phyloP scores from a whole-genome alignment of 2,888 invertebrate genomes.

The Xestia sexstrigata region DNA sequence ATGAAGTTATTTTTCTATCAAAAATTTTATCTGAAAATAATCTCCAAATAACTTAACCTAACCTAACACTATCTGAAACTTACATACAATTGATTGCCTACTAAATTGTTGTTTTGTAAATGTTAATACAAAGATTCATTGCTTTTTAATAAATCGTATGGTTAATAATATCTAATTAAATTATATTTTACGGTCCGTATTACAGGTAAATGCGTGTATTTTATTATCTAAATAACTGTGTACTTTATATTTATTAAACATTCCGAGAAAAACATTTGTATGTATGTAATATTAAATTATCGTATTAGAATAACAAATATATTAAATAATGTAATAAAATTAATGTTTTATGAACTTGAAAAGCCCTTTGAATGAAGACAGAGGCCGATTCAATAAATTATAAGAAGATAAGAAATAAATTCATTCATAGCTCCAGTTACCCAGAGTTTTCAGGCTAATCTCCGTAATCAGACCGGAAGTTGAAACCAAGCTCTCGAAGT shows the following conservation, averaged over 20 bases:
- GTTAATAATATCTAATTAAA: constrained; percentile 14
- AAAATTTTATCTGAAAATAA: background rate
- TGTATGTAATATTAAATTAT: constrained; percentile 24
- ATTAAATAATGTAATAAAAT: constrained; percentile 1
- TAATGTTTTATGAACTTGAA: constrained; percentile 19
- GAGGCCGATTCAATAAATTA: constrained; percentile 3
- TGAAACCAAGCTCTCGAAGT: background rate
- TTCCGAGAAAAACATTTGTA: constrained; percentile 35
- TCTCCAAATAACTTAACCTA: background rate
- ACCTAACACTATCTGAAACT: background rate
- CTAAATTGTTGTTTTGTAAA: background rate
- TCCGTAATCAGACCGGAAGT: background rate
- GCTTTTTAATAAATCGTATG: background rate
- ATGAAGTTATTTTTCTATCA: background rate
- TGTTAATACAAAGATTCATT: background rate
- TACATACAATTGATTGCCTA: background rate
- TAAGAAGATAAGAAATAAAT: background rate
- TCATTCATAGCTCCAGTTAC: constrained; percentile 5
- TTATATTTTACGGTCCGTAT: constrained; percentile 23
- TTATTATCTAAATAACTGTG: constrained; percentile 33
- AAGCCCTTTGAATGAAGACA: constrained; percentile 19
- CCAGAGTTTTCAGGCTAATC: background rate
- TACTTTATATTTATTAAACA: constrained; percentile 43
- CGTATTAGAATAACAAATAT: constrained; percentile 11
- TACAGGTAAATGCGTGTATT: constrained; percentile 51